phyloP scores from a whole-genome alignment of 2,888 invertebrate species.

The Miltochrista miniata region DNA sequence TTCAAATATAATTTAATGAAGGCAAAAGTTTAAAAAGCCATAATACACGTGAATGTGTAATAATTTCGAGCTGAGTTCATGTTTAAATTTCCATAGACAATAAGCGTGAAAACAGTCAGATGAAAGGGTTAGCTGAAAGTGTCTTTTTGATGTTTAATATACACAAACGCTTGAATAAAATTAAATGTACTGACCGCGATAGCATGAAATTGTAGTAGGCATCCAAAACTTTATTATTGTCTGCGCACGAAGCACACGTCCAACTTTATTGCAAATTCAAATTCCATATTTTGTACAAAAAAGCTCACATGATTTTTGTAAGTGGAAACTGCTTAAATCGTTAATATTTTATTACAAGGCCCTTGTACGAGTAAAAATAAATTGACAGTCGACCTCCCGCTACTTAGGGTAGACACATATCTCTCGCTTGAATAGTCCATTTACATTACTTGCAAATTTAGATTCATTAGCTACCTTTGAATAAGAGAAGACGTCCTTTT shows the following conservation, averaged over 20 bases:
- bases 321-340: conserved; percentile 10
- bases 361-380: conserved; percentile 17
- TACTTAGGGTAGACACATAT: conserved; percentile 4
- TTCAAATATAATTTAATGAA: conserved; percentile 31
- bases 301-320: conserved; percentile 18
- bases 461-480: conserved; percentile 5
- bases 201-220: conserved; percentile 18
- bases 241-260: conserved; percentile 22
- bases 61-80: conserved; percentile 39
- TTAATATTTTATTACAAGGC: conserved; percentile 15
- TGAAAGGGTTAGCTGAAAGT: neutral
- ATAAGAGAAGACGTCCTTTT: neutral
- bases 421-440: conserved; percentile 6
- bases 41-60: conserved; percentile 27
- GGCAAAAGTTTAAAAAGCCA: conserved; percentile 17
- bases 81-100: conserved; percentile 12
- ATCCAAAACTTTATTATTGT: conserved; percentile 24
- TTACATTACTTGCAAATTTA: conserved; percentile 8
- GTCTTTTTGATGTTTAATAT: neutral
- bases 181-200: conserved; percentile 18
- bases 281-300: conserved; percentile 5
- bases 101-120: conserved; percentile 1
- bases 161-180: conserved; percentile 14
- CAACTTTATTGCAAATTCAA: conserved; percentile 15
- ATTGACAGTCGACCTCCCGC: conserved; percentile 11